Conservation (phyloP, 2,888 invertebrate species). For the Physocephala rufipes region DNA sequence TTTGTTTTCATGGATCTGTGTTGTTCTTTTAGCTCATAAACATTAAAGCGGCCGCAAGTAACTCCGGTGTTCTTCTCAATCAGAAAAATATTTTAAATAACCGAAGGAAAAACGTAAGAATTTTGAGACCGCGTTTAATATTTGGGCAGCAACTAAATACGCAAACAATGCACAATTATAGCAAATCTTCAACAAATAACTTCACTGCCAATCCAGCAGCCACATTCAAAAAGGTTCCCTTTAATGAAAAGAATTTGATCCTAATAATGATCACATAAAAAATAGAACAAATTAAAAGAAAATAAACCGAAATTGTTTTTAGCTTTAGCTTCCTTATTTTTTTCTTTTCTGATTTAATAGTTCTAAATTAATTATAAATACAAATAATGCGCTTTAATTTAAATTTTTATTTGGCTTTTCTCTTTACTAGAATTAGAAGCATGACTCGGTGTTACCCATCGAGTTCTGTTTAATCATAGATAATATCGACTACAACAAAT, state of each 20-base stretch:
- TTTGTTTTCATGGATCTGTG: conserved; percentile 35
- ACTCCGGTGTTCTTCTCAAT: conserved; percentile 26
- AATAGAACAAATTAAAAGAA: too few species aligned
- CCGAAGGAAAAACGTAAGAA: conserved; percentile 53
- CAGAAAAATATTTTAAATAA: conserved; percentile 49
- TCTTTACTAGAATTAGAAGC: too few species aligned
- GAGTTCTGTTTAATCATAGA: too few species aligned
- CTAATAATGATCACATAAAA: conserved; percentile 23
- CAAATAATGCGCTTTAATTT: too few species aligned
- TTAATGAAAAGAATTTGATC: conserved; percentile 7
- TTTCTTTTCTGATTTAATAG: too few species aligned
- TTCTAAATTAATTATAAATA: too few species aligned
- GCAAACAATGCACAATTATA: conserved; percentile 30
- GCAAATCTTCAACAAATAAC: conserved; percentile 30
- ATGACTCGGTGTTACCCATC: too few species aligned
- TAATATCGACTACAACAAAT: too few species aligned
- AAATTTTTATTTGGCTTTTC: too few species aligned
- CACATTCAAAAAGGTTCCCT: conserved; percentile 40
- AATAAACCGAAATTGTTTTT: too few species aligned
- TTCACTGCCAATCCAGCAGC: conserved; percentile 36
- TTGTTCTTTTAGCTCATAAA: conserved; percentile 50
- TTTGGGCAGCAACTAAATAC: conserved; percentile 37
- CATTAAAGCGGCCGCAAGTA: conserved; percentile 45
- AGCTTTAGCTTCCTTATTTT: too few species aligned
- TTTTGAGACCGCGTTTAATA: conserved; percentile 44